A percentile compares a stretch with the other conserved stretches of the same genome.
These are phyloP conservation scores for Ephestia elutella DNA, from an alignment of 1,140 invertebrate genomes.

Conservation along the genomic window DNA sequence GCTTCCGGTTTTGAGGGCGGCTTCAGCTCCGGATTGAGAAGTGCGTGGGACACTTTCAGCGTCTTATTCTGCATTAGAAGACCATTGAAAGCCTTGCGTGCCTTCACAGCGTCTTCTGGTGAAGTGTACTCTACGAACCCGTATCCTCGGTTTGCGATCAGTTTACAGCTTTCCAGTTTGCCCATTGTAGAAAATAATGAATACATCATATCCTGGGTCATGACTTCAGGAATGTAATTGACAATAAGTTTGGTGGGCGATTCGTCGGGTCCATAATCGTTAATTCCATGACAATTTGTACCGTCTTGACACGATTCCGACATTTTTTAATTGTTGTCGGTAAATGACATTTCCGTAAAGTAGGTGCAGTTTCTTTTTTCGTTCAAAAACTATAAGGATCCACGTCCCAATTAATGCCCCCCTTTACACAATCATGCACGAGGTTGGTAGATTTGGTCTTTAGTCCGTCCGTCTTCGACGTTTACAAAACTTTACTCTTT, in stretches of 20 bases:
- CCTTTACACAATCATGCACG: too few species aligned
- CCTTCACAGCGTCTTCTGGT: conserved; percentile 71
- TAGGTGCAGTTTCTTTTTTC: conserved; percentile 42
- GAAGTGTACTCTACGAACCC: conserved; percentile 73
- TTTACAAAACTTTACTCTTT: too few species aligned
- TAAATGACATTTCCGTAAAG: conserved; percentile 64
- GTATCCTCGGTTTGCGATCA: conserved; percentile 74
- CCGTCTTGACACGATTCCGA: conserved; percentile 75
- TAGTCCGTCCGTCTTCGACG: too few species aligned
- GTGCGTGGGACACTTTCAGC: conserved; percentile 72
- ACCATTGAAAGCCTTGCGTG: conserved; percentile 71
- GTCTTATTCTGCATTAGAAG: conserved; percentile 74
- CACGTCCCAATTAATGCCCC: background rate
- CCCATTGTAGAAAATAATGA: conserved; percentile 74
- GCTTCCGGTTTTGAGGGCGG: conserved; percentile 72
- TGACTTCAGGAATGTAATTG: conserved; percentile 75
- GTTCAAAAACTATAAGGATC: conserved; percentile 49
- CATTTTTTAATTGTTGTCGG: conserved; percentile 75
- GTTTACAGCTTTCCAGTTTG: conserved; percentile 75
- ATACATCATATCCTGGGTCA: conserved; percentile 75
- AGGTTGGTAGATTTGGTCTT: too few species aligned
- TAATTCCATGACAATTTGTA: conserved; percentile 73
- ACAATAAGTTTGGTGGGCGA: conserved; percentile 75
- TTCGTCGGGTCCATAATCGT: conserved; percentile 72
- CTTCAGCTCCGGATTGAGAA: conserved; percentile 70